Evolutionary conservation across 2,888 invertebrate genomes (phyloP), one percentile per base, ranked within the genome.

Genomic region (Linnaemya tessellans): DNA sequence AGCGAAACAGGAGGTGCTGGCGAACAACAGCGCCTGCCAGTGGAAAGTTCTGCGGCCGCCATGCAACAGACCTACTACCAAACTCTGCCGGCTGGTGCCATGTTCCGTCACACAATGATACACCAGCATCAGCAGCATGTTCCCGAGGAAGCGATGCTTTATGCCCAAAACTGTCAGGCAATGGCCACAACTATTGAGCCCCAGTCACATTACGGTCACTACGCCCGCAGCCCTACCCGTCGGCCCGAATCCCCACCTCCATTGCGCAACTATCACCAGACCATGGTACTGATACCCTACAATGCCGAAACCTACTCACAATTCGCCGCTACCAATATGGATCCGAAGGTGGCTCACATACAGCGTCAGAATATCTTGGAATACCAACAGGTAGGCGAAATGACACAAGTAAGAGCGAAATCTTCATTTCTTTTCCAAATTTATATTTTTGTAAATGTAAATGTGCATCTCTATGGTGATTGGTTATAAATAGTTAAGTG

Each of bases 221-320:
- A 92, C 84, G 93, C 92, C 0, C 88, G 92, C 68, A 93, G 92
- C 84, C 93, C 93, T 22, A 93, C 92, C 1, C 87, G 92, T 22
- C 93, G 95, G 22, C 95, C 96, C 0, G 95, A 95, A 90, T 96
- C 96, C 0, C 96, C 96, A 8, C 95, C 96, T 0, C 96, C 96
- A 0, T 94, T 95, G 81, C 93, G 95, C 46, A 94, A 93, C 87
- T 95, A 95, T 89, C 95, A 96, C 86, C 95, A 96, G 90, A 94
- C 95, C 1, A 94, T 96, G 92, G 94, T 94, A 58, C 94, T 96
- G 86, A 95, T 96, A 88, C 96, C 96, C 0, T 96, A 96, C 89
- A 95, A 94, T 89, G 91, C 93, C 38, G 92, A 92, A 85, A 90
- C 92, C 46, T 92, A 92, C 86, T 91, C 92, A n/a, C 92, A 92